Percentiles rank a stretch among this genome's conserved stretches.
Evolutionary conservation across 2,888 invertebrate genomes (phyloP).

Genomic region (Rhagium mordax): DNA sequence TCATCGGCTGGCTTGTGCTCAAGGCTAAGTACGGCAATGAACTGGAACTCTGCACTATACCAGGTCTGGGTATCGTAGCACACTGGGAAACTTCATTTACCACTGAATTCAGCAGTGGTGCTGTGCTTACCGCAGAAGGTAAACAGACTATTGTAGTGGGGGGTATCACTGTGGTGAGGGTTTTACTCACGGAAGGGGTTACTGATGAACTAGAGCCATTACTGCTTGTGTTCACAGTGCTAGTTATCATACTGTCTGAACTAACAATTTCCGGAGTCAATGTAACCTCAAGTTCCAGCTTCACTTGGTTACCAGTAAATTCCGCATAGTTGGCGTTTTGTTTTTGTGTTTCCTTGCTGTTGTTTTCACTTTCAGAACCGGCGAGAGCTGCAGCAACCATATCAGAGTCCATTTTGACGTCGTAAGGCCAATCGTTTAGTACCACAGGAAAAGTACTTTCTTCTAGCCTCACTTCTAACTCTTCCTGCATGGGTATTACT

Average conservation of each 20-base stretch:
- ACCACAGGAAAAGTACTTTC: conserved; percentile 71
- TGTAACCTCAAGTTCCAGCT: conserved; percentile 75
- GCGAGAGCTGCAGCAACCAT: conserved; percentile 73
- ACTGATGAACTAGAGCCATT: conserved; percentile 58
- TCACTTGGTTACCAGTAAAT: conserved; percentile 68
- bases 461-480: conserved; percentile 73
- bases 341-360: conserved; percentile 38
- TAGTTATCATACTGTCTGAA: conserved; percentile 71
- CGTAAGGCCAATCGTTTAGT: conserved; percentile 69
- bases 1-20: conserved; percentile 71
- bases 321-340: conserved; percentile 41
- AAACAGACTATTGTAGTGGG: conserved; percentile 73
- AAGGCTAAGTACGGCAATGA: conserved; percentile 71
- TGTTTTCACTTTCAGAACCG: conserved; percentile 41
- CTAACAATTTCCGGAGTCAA: conserved; percentile 76
- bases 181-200: conserved; percentile 61
- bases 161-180: conserved; percentile 70
- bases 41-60: conserved; percentile 70
- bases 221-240: conserved; percentile 69
- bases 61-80: conserved; percentile 54
- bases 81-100: conserved; percentile 57
- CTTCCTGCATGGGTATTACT: conserved; percentile 74
- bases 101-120: conserved; percentile 61
- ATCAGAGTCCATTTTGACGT: conserved; percentile 69
- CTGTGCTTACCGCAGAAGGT: conserved; percentile 66